Percentiles rank a stretch among this genome's conserved stretches.
phyloP scores from a whole-genome alignment of 2,113 vertebrate genomes.

The Syngnathus floridae region DNA sequence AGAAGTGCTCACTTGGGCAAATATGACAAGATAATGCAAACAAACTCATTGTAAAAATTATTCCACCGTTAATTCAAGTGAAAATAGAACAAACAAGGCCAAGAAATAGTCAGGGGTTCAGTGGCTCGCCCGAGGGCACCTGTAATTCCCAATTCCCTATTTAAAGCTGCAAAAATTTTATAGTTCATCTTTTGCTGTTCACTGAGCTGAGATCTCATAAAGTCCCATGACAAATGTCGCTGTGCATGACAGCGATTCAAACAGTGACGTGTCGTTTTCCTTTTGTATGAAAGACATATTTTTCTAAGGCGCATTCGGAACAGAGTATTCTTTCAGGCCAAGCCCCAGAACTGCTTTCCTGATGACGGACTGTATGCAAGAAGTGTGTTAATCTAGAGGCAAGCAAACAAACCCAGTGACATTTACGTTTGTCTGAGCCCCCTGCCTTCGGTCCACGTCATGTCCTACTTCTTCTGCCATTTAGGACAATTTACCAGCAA shows the following conservation, averaged over 20 bases:
- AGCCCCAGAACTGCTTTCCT: neutral
- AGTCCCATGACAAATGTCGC: neutral
- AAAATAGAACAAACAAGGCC: neutral
- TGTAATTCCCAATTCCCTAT: neutral
- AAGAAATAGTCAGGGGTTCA: neutral
- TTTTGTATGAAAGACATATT: neutral
- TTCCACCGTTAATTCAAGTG: neutral
- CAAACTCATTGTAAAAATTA: neutral
- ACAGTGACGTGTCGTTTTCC: neutral
- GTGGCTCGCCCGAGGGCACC: neutral
- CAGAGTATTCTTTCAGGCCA: neutral
- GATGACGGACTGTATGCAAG: neutral
- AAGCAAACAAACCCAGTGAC: slow-evolving; percentile 35
- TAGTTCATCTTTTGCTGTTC: neutral
- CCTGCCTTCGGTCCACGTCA: slow-evolving; percentile 25
- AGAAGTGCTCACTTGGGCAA: neutral
- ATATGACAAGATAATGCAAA: neutral
- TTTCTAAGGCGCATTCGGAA: neutral
- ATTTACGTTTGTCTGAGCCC: slow-evolving; percentile 41
- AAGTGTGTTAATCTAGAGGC: slow-evolving; percentile 1
- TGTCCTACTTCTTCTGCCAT: slow-evolving; percentile 41
- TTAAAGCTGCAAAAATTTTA: neutral
- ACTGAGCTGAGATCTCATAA: neutral
- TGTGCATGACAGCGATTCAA: neutral
- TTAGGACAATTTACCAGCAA: slow-evolving; percentile 24